Percentiles rank a stretch among this genome's conserved stretches.
Evolutionary conservation across 2,888 invertebrate species (phyloP).

Genomic region (Drosophila ezoana): DNA sequence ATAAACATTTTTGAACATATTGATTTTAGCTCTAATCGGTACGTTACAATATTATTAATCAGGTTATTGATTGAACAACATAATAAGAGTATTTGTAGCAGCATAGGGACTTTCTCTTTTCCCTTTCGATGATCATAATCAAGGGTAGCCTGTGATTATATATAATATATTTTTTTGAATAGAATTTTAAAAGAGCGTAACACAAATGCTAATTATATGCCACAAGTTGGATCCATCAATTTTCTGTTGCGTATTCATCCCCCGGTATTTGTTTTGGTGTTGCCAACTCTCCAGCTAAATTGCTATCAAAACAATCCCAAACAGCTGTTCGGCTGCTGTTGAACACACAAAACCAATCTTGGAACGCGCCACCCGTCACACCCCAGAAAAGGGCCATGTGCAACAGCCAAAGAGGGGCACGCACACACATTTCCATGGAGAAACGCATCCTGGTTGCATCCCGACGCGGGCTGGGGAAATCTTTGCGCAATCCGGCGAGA

Average conservation of each 20-base stretch:
- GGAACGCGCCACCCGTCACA: slow-evolving; percentile 43
- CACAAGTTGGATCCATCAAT: slow-evolving; percentile 15
- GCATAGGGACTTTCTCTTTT: no score
- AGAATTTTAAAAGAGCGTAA: neutral
- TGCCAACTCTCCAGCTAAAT: slow-evolving; percentile 6
- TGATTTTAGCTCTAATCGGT: no score
- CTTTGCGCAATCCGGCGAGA: slow-evolving; percentile 55
- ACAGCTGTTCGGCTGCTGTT: slow-evolving; percentile 68
- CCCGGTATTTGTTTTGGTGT: slow-evolving; percentile 4
- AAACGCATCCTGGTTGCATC: slow-evolving; percentile 46
- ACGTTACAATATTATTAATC: no score
- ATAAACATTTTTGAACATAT: no score
- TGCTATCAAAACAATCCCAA: slow-evolving; percentile 49
- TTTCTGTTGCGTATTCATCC: slow-evolving; percentile 4
- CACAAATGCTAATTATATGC: slow-evolving; percentile 17
- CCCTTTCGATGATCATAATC: no score
- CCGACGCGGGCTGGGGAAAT: slow-evolving; percentile 58
- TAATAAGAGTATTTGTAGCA: no score
- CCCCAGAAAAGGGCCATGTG: slow-evolving; percentile 48
- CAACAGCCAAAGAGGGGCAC: slow-evolving; percentile 68
- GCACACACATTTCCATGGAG: slow-evolving; percentile 11
- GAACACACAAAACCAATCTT: slow-evolving; percentile 29
- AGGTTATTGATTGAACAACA: no score
- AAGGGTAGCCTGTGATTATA: neutral
- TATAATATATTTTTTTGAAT: neutral